Evolutionary conservation across 2,113 vertebrate genomes (phyloP).

Genomic region (Rhizomys pruinosus): DNA sequence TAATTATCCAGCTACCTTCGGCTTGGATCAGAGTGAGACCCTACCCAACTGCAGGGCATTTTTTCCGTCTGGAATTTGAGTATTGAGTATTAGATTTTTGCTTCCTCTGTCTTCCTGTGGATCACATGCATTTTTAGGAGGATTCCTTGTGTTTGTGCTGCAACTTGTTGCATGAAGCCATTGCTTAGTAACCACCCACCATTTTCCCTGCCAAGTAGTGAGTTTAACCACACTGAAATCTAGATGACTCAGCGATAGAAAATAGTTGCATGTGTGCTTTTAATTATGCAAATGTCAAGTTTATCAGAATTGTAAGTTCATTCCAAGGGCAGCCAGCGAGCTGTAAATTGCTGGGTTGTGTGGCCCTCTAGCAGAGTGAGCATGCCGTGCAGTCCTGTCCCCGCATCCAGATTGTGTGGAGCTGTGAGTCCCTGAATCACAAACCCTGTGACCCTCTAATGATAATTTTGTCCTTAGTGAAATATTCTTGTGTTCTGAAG

Average conservation of each 20-base stretch:
- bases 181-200: neutral
- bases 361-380: neutral
- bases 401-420: neutral
- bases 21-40: constrained; percentile 60
- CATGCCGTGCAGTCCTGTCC: neutral
- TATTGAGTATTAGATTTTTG: constrained; percentile 59
- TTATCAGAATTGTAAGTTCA: neutral
- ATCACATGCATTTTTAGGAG: constrained; percentile 23
- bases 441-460: neutral
- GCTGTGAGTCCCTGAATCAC: neutral
- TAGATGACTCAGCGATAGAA: neutral
- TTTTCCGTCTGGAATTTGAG: constrained; percentile 70
- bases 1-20: constrained; percentile 80
- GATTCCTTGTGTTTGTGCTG: neutral
- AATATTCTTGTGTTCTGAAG: too few relatives aligned
- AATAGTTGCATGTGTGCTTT: neutral
- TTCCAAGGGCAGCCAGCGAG: neutral
- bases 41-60: constrained; percentile 58
- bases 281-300: neutral
- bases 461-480: neutral
- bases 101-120: constrained; percentile 7
- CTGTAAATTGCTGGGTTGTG: neutral
- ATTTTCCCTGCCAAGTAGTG: constrained; percentile 4
- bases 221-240: constrained; percentile 20
- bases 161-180: neutral